Evolutionary conservation across 2,797 vertebrate genomes (phyloP).

Genomic region (Acestrorhynchus altus): DNA sequence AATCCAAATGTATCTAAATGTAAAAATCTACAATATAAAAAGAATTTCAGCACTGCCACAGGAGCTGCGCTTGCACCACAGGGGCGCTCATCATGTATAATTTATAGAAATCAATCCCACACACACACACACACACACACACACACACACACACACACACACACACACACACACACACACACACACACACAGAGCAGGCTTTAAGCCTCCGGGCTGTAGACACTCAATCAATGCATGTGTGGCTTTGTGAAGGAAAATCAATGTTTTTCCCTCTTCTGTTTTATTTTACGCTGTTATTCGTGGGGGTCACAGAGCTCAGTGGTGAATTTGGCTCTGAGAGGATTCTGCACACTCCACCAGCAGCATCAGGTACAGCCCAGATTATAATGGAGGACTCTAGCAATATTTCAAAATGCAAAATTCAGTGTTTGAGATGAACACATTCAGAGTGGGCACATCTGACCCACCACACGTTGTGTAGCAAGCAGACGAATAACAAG

Average conservation of each 20-base stretch:
- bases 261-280: conserved; percentile 61
- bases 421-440: too few relatives aligned
- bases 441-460: too few relatives aligned
- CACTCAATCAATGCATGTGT: conserved; percentile 66
- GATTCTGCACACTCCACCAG: too few relatives aligned
- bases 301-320: neutral
- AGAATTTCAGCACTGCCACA: neutral
- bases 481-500: too few relatives aligned
- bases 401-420: too few relatives aligned
- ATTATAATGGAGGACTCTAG: too few relatives aligned
- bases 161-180: neutral
- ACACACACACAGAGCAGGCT: neutral
- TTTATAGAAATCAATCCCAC: conserved; percentile 69
- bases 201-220: conserved; percentile 34
- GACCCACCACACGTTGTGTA: too few relatives aligned
- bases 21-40: neutral
- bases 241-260: conserved; percentile 62
- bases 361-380: too few relatives aligned
- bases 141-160: too few relatives aligned
- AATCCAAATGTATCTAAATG: neutral
- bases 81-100: conserved; percentile 69
- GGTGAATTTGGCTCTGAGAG: neutral
- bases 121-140: conserved; percentile 22
- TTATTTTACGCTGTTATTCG: conserved; percentile 13
- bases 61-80: neutral